Base-by-base conservation (phyloP, 30 jellyfish, hydroid and myxozoan species). In the Rhopilema esculentum region DNA sequence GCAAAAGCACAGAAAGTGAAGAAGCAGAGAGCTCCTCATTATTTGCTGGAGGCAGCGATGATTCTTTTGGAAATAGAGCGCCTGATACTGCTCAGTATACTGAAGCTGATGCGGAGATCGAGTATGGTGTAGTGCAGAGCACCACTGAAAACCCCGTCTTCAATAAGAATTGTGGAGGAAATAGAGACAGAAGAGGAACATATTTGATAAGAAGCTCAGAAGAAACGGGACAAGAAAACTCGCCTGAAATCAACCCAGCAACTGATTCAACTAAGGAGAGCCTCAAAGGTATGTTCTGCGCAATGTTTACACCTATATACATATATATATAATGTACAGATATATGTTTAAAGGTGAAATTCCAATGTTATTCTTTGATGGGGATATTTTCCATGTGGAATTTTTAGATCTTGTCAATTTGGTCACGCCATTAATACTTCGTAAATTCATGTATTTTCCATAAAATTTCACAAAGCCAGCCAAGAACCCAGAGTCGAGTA, bases 151-250 rank as follows among this genome's bases (percentile, higher is more conserved):
- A 63, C 6, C n/a, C 32, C 27, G 12, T 26, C 29, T 26, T 8
- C 23, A 71, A 22, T 16, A 71, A 71, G 24, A 53, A 25, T 31
- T 53, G 0, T 71, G 66, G 32, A 8, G 27, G 49, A 24, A 31
- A 25, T n/a, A 71, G 27, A 23, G 82, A 71, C 66, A 29, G 82
- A 71, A 50, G 82, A 23, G 64, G 82, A 33, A 71, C 82, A 16
- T 71, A 9, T 26, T 53, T 25, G 31, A 71, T 71, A 24, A 27
- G 64, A 40, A 40, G 57, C 12, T 40, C 57, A 40, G 57, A 40
- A 27, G 52, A 66, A 4, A 4, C 20, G 24, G 30, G 24, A 65
- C 75, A 28, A 0, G 75, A 65, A 21, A 20, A 28, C 12, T 15
- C 75, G 9, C 28, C 28, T 19, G 33, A 23, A 19, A 17, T n/a